Evolutionary conservation across 2,797 vertebrate genomes (phyloP).

Genomic region (Sebastes dallii): DNA sequence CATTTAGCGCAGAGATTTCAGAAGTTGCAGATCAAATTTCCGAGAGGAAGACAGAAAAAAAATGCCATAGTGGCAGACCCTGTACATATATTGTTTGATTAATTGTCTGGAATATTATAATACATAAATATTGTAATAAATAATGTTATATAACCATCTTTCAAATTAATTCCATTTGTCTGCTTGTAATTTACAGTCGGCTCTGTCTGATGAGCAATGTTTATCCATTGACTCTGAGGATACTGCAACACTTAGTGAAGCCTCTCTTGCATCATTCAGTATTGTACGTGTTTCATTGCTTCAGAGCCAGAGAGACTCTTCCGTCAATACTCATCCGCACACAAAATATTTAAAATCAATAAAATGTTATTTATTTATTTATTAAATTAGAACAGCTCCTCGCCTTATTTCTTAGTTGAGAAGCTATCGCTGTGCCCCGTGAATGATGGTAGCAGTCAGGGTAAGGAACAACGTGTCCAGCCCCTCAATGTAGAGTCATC

Average conservation of each 20-base stretch:
- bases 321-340: slow-evolving; percentile 1
- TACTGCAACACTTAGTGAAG: background rate
- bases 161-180: background rate
- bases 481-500: background rate
- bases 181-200: background rate
- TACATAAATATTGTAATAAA: background rate
- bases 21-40: too few relatives aligned
- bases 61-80: too few relatives aligned
- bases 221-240: slow-evolving; percentile 14
- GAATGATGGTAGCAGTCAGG: background rate
- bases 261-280: slow-evolving; percentile 27
- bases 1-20: too few relatives aligned
- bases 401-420: background rate
- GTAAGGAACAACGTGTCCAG: background rate
- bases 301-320: background rate
- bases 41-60: too few relatives aligned
- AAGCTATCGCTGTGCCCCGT: background rate
- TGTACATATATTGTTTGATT: background rate
- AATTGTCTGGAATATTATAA: background rate
- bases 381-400: background rate
- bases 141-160: background rate
- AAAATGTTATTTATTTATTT: background rate
- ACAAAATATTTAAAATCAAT: slow-evolving; percentile 36
- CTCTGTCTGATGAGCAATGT: slow-evolving; percentile 1
- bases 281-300: slow-evolving; percentile 8